Evolutionary conservation across 2,888 invertebrate species (phyloP), one percentile per base, ranked within the genome.

Genomic region (Micropterix aruncella): DNA sequence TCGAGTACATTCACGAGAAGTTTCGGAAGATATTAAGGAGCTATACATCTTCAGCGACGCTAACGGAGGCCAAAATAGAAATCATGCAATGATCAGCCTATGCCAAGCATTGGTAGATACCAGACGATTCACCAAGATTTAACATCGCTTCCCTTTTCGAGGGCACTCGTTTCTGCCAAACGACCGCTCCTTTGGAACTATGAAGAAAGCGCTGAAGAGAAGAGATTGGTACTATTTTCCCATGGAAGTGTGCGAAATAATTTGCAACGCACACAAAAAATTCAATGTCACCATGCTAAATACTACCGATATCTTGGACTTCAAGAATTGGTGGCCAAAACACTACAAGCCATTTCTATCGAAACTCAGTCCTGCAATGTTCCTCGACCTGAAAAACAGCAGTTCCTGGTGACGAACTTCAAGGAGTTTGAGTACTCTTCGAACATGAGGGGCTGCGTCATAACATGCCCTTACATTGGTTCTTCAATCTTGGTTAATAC

Each of bases 21-120:
- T 40, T 16, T 18, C 40, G 12, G 17, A 40, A 4, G 40, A 40
- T 16, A 40, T 40, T 3, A 40, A 40, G 17, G 17, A 17, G 15
- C 17, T 40, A 16, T 16, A 40, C 15, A 40, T 40, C 3, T 40
- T 40, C 16, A 16, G 16, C n/a, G 40, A 40, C 17, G 16, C 17
- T 4, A 42, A 42, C 38, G 38, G 37, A 5, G 45, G 45, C 9
- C 45, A 45, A 37, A 45, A 45, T 16, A 41, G 27, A 37, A 45
- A 45, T 18, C 36, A 45, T 18, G 27, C 38, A n/a, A 37, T 45
- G 2, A 19, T 37, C 4, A 37, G 38, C 3, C 12, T 37, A 3
- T 9, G 3, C 12, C 38, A 4, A 37, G 38, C 38, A 3, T 16
- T 37, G 9, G 12, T 9, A 37, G 3, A 3, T 4, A 37, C 38